Percentiles rank a stretch among this genome's conserved stretches.
Conservation (phyloP, 2,113 vertebrate species). For the Neodontobutis hainanensis region DNA sequence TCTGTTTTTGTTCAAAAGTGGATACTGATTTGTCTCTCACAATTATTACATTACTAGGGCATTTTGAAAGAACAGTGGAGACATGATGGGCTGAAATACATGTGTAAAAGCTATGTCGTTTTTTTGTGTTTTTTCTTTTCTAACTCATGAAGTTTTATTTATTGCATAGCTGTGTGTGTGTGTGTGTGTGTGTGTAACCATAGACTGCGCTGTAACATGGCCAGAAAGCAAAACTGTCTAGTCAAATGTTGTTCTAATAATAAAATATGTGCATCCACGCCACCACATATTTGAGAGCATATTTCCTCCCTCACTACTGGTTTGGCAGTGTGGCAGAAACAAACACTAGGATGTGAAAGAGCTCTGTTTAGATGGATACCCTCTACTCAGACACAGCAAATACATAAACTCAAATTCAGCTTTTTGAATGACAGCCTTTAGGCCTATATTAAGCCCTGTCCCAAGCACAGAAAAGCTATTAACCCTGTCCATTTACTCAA, state of each 20-base stretch:
- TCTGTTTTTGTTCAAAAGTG: no score
- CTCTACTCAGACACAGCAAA: conserved; percentile 71
- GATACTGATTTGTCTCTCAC: no score
- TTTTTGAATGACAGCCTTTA: conserved; percentile 47
- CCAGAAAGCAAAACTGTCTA: conserved; percentile 22
- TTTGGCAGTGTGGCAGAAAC: conserved; percentile 69
- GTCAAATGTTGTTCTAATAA: conserved; percentile 54
- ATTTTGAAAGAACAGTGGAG: no score
- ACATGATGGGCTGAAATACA: no score
- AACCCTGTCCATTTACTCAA: neutral
- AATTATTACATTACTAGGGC: no score
- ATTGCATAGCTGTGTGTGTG: neutral
- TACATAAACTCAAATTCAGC: conserved; percentile 66
- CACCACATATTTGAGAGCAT: conserved; percentile 69
- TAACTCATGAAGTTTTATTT: neutral
- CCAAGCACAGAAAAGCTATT: neutral
- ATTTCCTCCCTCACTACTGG: conserved; percentile 75
- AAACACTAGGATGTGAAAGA: conserved; percentile 75
- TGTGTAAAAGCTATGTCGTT: no score
- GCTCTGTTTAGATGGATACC: conserved; percentile 72
- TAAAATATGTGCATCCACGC: conserved; percentile 48
- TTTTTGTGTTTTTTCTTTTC: no score
- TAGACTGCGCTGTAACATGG: neutral
- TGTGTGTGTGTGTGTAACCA: neutral
- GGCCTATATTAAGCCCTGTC: conserved; percentile 3